A percentile compares a stretch with the other conserved stretches of the same genome.
phyloP scores from a whole-genome alignment of 2,113 vertebrate species.

The Prunella himalayana region DNA sequence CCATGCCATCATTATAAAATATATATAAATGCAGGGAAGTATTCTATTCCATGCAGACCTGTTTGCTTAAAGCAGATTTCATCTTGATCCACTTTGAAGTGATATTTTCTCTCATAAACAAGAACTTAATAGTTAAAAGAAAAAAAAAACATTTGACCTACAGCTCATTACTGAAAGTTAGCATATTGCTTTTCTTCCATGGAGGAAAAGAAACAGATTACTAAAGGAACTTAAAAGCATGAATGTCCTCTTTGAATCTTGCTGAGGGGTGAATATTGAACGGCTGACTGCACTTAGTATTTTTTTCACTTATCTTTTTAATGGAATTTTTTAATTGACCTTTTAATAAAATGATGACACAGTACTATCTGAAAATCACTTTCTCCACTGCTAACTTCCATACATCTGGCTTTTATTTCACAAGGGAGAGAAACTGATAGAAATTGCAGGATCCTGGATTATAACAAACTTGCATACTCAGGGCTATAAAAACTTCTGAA shows the following conservation, averaged over 20 bases:
- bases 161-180: not conserved
- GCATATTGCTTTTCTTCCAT: not conserved
- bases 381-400: not conserved
- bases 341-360: conserved; percentile 17
- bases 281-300: not conserved
- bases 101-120: not conserved
- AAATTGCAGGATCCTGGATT: not conserved
- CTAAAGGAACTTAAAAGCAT: not conserved
- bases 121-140: not conserved
- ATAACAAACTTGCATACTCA: not conserved
- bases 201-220: not conserved
- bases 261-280: conserved; percentile 1
- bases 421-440: not conserved
- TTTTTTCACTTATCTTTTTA: conserved; percentile 30
- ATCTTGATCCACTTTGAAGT: not conserved
- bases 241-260: not conserved
- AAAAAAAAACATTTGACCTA: not conserved
- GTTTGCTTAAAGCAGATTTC: not conserved
- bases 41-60: not conserved
- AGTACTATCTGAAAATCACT: not conserved
- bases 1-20: not conserved
- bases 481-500: not conserved
- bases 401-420: not conserved
- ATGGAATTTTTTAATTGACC: not conserved
- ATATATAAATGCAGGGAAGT: not conserved